These are phyloP conservation scores for Sebastes kiyomatsui DNA, from an alignment of 2,797 vertebrate species.

Conservation along the genomic window DNA sequence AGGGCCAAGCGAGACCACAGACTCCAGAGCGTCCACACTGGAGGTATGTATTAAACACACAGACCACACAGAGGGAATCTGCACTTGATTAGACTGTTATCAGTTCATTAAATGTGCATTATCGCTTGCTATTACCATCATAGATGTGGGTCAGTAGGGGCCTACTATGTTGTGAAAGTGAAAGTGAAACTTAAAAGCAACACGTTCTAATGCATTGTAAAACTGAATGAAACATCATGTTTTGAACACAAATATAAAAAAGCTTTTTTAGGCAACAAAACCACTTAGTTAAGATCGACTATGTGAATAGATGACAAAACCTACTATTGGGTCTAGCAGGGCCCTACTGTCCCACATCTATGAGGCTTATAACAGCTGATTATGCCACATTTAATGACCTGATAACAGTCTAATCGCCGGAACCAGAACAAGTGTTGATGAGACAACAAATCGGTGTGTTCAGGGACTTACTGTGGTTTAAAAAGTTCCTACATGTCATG, in stretches of 20 bases:
- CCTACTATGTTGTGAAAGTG: no score
- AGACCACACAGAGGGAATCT: not conserved
- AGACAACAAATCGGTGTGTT: not conserved
- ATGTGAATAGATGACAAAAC: not conserved
- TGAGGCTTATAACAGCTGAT: not conserved
- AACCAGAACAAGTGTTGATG: not conserved
- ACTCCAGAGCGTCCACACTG: conserved; percentile 84
- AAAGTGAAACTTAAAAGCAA: no score
- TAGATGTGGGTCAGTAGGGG: not conserved
- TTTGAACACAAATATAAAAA: no score
- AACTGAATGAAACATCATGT: no score
- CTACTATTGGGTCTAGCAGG: not conserved
- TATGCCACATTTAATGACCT: not conserved
- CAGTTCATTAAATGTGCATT: not conserved
- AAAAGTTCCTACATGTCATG: not conserved
- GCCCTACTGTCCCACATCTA: not conserved
- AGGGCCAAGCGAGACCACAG: conserved; percentile 81
- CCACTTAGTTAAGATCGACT: not conserved
- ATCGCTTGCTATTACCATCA: not conserved
- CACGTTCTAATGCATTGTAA: no score
- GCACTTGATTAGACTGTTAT: not conserved
- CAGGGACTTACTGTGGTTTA: not conserved
- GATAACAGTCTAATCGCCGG: not conserved
- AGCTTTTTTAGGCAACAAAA: no score
- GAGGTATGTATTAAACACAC: conserved; percentile 74